Percentiles rank a stretch among this genome's conserved stretches.
phyloP scores from a whole-genome alignment of 2,113 vertebrate genomes.

The Apeltes quadracus region DNA sequence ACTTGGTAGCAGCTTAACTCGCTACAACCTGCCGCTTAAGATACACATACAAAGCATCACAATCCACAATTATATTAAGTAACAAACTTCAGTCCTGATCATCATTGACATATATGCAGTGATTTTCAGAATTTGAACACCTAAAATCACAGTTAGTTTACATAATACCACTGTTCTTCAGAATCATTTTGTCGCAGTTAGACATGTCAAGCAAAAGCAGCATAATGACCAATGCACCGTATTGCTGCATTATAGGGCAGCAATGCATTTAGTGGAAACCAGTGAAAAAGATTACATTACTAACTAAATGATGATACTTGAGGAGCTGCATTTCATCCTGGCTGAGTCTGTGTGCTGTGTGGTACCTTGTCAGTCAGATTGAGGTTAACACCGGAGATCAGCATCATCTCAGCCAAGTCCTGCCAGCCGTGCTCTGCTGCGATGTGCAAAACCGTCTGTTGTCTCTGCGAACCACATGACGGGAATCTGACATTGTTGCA shows the following conservation, averaged over 20 bases:
- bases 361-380: constrained; percentile 87
- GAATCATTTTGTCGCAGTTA: too few species aligned
- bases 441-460: constrained; percentile 87
- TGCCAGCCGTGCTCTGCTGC: constrained; percentile 86
- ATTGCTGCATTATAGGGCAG: too few species aligned
- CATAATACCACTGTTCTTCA: too few species aligned
- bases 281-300: too few species aligned
- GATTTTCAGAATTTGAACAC: not conserved
- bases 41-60: too few species aligned
- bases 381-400: constrained; percentile 85
- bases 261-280: too few species aligned
- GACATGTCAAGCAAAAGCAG: too few species aligned
- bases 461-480: constrained; percentile 78
- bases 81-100: not conserved
- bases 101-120: not conserved
- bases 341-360: not conserved
- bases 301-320: not conserved
- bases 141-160: not conserved
- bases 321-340: too few species aligned
- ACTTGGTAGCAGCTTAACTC: too few species aligned
- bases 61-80: not conserved
- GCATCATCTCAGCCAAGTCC: constrained; percentile 88
- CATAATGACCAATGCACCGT: too few species aligned
- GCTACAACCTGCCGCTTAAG: too few species aligned
- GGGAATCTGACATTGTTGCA: not conserved